Percentiles rank a stretch among this genome's conserved stretches.
Evolutionary conservation across 2,797 vertebrate genomes (phyloP).

Genomic region (Pseudochaenichthys georgianus): DNA sequence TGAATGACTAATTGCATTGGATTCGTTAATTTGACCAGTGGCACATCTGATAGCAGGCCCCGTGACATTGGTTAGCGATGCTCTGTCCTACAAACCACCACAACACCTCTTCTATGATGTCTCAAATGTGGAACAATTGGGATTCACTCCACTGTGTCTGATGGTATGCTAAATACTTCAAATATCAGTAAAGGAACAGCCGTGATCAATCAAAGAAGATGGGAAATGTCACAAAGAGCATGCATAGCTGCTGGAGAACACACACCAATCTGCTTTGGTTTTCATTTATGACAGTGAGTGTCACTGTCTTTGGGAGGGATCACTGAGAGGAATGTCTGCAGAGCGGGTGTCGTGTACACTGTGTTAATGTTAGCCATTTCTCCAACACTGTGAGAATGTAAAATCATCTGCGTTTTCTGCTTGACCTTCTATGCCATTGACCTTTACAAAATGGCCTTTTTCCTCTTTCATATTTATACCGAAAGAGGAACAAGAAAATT

Average conservation of each 20-base stretch:
- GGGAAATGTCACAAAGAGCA: slow-evolving; percentile 39
- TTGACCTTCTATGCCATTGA: not conserved
- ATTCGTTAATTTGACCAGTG: slow-evolving; percentile 75
- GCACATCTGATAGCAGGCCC: slow-evolving; percentile 67
- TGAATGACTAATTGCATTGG: slow-evolving; percentile 79
- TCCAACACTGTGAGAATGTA: not conserved
- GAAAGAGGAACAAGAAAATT: not conserved
- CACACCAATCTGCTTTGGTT: slow-evolving; percentile 26
- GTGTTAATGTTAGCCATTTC: not conserved
- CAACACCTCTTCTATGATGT: slow-evolving; percentile 58
- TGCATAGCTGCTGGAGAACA: slow-evolving; percentile 16
- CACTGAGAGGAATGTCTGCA: slow-evolving; percentile 4
- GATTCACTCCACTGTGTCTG: slow-evolving; percentile 59
- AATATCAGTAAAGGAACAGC: slow-evolving; percentile 19
- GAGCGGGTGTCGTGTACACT: not conserved
- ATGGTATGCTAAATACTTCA: slow-evolving; percentile 51
- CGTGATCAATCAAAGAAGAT: slow-evolving; percentile 31
- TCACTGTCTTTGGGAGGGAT: not conserved
- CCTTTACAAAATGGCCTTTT: not conserved
- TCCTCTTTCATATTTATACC: not conserved
- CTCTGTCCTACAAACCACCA: slow-evolving; percentile 60
- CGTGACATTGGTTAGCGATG: slow-evolving; percentile 74
- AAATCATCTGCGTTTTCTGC: not conserved
- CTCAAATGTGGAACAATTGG: slow-evolving; percentile 63
- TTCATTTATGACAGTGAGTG: slow-evolving; percentile 20